Conservation (phyloP, 1,140 invertebrate genomes). For the Drosophila suzukii region DNA sequence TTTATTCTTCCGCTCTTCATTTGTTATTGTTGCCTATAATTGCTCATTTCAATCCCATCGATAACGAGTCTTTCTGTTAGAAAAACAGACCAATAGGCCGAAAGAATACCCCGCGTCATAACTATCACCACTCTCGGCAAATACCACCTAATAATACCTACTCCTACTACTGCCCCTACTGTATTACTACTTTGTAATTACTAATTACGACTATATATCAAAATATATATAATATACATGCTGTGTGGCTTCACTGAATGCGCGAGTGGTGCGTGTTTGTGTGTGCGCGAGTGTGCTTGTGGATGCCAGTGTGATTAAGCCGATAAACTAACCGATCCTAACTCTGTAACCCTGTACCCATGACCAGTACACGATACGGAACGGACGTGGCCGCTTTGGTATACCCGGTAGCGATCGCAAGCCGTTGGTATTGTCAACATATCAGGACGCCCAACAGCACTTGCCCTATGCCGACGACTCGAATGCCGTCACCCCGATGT, state of each 20-base stretch:
- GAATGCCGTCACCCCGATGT: conserved; percentile 98
- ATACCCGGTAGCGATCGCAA: conserved; percentile 94
- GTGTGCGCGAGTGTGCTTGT: conserved; percentile 21
- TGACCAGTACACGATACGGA: conserved; percentile 88
- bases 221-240: conserved; percentile 11
- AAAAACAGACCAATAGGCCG: conserved; percentile 4
- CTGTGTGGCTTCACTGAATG: conserved; percentile 25
- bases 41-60: conserved; percentile 23
- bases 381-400: conserved; percentile 88
- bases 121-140: conserved; percentile 63
- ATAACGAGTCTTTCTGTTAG: conserved; percentile 16
- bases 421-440: conserved; percentile 96
- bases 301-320: conserved; percentile 7
- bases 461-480: conserved; percentile 99
- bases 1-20: conserved; percentile 17
- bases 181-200: conserved; percentile 31
- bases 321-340: conserved; percentile 54
- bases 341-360: conserved; percentile 4
- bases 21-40: conserved; percentile 22
- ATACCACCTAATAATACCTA: conserved; percentile 47
- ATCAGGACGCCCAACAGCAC: conserved; percentile 97
- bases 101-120: conserved; percentile 13
- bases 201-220: conserved; percentile 18
- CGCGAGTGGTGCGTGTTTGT: conserved; percentile 4
- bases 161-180: conserved; percentile 40